Conservation (phyloP, 1,140 invertebrate genomes). For the Aphaenogaster floridana region DNA sequence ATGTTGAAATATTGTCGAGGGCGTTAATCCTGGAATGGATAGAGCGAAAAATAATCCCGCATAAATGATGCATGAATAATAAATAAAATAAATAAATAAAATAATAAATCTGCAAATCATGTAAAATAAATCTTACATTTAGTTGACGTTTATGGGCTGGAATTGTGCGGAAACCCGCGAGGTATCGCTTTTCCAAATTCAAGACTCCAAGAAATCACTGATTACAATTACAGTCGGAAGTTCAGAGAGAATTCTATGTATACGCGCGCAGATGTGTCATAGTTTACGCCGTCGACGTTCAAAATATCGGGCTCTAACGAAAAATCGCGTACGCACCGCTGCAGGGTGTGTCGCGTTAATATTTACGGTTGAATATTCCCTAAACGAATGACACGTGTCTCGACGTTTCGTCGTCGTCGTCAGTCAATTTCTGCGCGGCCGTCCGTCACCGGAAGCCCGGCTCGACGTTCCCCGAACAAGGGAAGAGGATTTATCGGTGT, state of each 20-base stretch:
- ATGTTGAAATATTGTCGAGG: background rate
- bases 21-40: background rate
- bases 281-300: background rate
- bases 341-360: constrained; percentile 27
- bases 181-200: background rate
- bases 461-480: constrained; percentile 54
- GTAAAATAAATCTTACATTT: background rate
- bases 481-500: constrained; percentile 61
- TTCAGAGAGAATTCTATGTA: background rate
- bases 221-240: background rate
- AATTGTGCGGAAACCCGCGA: background rate
- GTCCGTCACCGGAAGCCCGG: constrained; percentile 50
- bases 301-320: constrained; percentile 13
- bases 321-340: constrained; percentile 19
- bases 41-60: background rate
- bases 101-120: background rate
- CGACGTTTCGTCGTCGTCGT: constrained; percentile 48
- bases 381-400: constrained; percentile 48
- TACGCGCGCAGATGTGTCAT: background rate
- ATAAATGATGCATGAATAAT: background rate
- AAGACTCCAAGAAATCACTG: background rate
- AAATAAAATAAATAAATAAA: background rate
- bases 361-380: constrained; percentile 61
- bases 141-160: background rate
- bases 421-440: constrained; percentile 53